phyloP scores from a whole-genome alignment of 64 coral and sea anemone genomes.

The Pocillopora verrucosa region DNA sequence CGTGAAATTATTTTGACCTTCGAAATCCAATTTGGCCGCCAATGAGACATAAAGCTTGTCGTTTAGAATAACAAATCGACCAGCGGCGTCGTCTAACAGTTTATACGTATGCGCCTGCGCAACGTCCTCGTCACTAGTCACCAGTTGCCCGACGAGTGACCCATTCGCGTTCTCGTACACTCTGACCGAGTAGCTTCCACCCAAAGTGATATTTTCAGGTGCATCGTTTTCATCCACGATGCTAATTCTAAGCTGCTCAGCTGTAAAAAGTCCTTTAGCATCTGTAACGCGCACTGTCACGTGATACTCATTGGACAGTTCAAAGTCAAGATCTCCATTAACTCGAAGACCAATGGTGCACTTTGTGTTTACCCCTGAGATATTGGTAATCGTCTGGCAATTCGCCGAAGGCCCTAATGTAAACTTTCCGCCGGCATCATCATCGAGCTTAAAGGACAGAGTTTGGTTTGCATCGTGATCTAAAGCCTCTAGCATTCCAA shows the following conservation, averaged over 20 bases:
- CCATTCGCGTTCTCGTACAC: slow-evolving; percentile 69
- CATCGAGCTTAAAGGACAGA: slow-evolving; percentile 59
- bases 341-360: slow-evolving; percentile 33
- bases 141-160: slow-evolving; percentile 46
- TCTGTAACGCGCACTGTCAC: slow-evolving; percentile 52
- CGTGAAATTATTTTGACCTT: slow-evolving; percentile 47
- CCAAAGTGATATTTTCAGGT: slow-evolving; percentile 61
- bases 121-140: slow-evolving; percentile 54
- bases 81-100: slow-evolving; percentile 58
- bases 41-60: slow-evolving; percentile 76
- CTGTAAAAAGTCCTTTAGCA: slow-evolving; percentile 33
- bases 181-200: slow-evolving; percentile 17
- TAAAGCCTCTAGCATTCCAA: slow-evolving; percentile 61
- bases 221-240: slow-evolving; percentile 70
- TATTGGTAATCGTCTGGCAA: slow-evolving; percentile 37
- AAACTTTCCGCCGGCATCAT: slow-evolving; percentile 59
- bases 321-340: slow-evolving; percentile 55
- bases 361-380: slow-evolving; percentile 59
- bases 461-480: slow-evolving; percentile 57
- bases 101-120: slow-evolving; percentile 53
- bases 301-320: slow-evolving; percentile 30
- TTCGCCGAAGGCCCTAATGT: background rate
- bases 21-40: slow-evolving; percentile 65
- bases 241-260: slow-evolving; percentile 53
- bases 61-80: slow-evolving; percentile 64